Evolutionary conservation across 2,797 vertebrate genomes (phyloP).

Genomic region (Ataeniobius toweri): DNA sequence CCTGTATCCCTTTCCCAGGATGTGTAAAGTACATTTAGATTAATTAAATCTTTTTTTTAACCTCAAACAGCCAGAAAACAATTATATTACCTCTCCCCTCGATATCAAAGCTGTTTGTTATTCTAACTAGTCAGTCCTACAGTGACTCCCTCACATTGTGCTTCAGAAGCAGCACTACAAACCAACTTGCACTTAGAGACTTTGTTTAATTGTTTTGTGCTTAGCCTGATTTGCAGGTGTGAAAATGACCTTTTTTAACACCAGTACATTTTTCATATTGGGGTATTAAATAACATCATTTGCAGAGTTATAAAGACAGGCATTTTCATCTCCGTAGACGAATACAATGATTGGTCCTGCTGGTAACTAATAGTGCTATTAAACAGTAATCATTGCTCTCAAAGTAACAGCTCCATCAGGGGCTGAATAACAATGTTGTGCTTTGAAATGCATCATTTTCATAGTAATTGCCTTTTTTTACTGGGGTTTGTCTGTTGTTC

Average conservation of each 20-base stretch:
- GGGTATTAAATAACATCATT: constrained; percentile 61
- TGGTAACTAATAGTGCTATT: constrained; percentile 71
- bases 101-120: constrained; percentile 59
- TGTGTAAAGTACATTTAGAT: constrained; percentile 20
- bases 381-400: constrained; percentile 65
- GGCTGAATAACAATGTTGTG: constrained; percentile 53
- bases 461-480: constrained; percentile 44
- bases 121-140: constrained; percentile 46
- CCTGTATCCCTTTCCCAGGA: constrained; percentile 8
- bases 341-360: constrained; percentile 64
- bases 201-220: constrained; percentile 56
- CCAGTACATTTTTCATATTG: constrained; percentile 52
- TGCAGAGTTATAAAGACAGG: constrained; percentile 65
- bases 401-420: constrained; percentile 62
- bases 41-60: constrained; percentile 26
- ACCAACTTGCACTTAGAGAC: constrained; percentile 50
- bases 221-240: constrained; percentile 49
- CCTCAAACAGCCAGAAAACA: constrained; percentile 33
- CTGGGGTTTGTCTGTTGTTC: constrained; percentile 30
- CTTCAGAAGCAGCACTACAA: constrained; percentile 16
- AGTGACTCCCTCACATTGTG: constrained; percentile 35
- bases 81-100: constrained; percentile 45
- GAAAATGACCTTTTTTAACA: constrained; percentile 51
- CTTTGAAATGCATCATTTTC: constrained; percentile 61
- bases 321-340: constrained; percentile 67